Percentiles rank a stretch among this genome's conserved stretches.
Conservation (phyloP, 2,888 invertebrate species). For the Caenorhabditis sp. region DNA sequence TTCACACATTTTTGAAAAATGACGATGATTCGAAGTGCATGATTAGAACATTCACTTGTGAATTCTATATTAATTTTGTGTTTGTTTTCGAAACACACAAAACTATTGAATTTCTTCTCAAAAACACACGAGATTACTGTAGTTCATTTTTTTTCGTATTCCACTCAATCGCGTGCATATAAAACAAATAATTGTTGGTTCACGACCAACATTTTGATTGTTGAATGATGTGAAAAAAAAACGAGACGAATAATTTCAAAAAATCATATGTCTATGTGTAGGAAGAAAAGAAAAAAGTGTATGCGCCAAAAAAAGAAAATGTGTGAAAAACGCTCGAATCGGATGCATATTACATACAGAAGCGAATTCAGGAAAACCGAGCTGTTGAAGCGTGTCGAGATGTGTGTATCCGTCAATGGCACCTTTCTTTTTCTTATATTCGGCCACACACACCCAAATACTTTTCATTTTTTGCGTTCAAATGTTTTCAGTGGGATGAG, state of each 20-base stretch:
- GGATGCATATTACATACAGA: constrained; percentile 28
- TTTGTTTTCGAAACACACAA: neutral
- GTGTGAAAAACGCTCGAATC: constrained; percentile 21
- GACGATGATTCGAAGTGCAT: neutral
- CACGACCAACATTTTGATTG: neutral
- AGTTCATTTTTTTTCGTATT: too few species aligned
- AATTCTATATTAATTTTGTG: neutral
- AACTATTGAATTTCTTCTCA: neutral
- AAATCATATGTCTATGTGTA: neutral
- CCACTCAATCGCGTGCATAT: too few species aligned
- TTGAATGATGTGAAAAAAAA: neutral
- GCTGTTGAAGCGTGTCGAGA: constrained; percentile 27
- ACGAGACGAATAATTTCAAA: neutral
- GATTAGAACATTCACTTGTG: neutral
- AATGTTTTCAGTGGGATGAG: too few species aligned
- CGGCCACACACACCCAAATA: neutral
- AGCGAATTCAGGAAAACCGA: constrained; percentile 28
- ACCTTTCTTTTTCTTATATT: constrained; percentile 6
- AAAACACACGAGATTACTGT: too few species aligned
- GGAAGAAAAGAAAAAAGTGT: neutral
- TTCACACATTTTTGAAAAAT: neutral
- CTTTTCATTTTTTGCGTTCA: neutral
- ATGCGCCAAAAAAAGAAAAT: neutral
- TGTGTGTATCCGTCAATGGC: constrained; percentile 25
- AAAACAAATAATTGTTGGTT: too few species aligned